Conservation (phyloP, 2,888 invertebrate genomes). For the Machimus atricapillus region DNA sequence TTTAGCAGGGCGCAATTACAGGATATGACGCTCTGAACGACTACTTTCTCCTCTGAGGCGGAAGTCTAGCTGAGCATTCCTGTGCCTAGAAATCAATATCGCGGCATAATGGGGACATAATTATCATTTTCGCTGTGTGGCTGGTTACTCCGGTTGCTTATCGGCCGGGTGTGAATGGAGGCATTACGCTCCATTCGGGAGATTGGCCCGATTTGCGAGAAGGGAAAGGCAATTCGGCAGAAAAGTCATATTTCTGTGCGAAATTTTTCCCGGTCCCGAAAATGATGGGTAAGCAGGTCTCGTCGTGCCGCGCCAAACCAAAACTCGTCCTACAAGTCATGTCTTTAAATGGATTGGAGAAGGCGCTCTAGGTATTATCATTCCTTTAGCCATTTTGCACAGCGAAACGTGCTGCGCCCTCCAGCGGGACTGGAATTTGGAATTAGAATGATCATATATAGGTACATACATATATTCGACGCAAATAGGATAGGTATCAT, state of each 20-base stretch:
- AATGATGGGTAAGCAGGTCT: background rate
- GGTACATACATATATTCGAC: no score
- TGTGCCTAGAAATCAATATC: background rate
- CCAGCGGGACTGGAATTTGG: background rate
- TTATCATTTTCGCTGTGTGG: conserved; percentile 1
- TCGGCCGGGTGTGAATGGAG: background rate
- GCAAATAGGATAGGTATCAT: background rate
- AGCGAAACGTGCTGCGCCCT: background rate
- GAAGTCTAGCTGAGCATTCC: background rate
- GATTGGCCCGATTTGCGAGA: background rate
- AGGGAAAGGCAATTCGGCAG: background rate
- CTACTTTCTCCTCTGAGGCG: background rate
- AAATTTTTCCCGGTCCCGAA: background rate
- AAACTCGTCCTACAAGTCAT: background rate
- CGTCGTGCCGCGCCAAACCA: background rate
- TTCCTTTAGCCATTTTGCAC: background rate
- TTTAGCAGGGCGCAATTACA: background rate
- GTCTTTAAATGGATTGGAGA: no score
- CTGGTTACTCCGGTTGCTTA: background rate
- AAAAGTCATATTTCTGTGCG: background rate
- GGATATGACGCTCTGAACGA: background rate
- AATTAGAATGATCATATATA: background rate
- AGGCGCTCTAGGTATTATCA: no score
- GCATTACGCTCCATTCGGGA: background rate
- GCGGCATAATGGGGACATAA: background rate